Percentiles rank a stretch among this genome's conserved stretches.
Evolutionary conservation across 2,113 vertebrate genomes (phyloP).

Genomic region (Chaetops frenatus): DNA sequence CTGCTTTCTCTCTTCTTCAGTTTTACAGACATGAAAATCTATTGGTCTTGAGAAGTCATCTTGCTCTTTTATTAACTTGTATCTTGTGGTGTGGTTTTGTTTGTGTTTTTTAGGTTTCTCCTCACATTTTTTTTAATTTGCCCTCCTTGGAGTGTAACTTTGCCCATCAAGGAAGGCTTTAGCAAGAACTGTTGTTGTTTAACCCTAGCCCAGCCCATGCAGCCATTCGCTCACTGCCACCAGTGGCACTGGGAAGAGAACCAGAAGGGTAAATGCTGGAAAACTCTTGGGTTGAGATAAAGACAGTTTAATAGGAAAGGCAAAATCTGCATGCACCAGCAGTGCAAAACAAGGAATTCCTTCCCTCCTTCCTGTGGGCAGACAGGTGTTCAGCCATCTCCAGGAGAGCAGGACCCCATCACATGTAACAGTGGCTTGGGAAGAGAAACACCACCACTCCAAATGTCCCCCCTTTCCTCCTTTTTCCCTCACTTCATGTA

Average conservation of each 20-base stretch:
- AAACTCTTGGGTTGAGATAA: neutral
- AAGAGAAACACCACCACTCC: neutral
- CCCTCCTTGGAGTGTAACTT: neutral
- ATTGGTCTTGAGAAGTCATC: neutral
- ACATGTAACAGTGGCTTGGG: neutral
- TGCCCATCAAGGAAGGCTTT: neutral
- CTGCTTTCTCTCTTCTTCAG: neutral
- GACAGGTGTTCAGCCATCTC: neutral
- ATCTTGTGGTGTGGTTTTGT: neutral
- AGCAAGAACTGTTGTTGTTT: neutral
- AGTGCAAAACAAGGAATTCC: neutral
- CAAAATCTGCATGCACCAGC: neutral
- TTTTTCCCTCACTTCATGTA: too few species aligned
- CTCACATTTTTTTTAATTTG: neutral
- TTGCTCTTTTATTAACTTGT: neutral
- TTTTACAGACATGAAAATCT: neutral
- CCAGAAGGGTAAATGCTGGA: neutral
- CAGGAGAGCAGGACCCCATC: neutral
- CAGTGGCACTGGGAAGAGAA: accelerated
- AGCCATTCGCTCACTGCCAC: accelerated
- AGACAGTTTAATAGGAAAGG: neutral
- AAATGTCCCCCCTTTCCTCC: neutral
- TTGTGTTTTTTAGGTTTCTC: neutral
- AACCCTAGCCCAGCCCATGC: neutral
- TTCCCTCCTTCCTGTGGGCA: neutral